phyloP scores from a whole-genome alignment of 2,888 invertebrate species.

The Epirrhoe alternata region DNA sequence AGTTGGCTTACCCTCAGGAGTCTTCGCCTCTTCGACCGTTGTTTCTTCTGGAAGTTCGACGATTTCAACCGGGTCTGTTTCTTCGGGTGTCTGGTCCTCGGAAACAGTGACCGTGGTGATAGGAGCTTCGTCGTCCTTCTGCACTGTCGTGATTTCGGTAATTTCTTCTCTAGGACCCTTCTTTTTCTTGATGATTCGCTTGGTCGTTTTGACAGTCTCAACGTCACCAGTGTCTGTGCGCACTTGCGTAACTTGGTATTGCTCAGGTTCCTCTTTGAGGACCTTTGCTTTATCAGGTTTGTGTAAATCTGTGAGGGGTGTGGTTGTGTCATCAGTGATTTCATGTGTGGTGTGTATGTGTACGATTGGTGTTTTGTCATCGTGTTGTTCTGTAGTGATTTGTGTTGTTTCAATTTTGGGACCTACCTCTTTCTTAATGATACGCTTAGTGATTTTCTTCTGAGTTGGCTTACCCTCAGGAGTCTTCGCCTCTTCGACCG shows the following conservation, averaged over 20 bases:
- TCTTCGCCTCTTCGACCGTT: slow-evolving; percentile 59
- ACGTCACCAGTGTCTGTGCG: slow-evolving; percentile 57
- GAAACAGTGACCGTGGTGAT: slow-evolving; percentile 53
- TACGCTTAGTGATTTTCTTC: no score
- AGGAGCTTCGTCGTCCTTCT: slow-evolving; percentile 35
- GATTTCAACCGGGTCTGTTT: slow-evolving; percentile 40
- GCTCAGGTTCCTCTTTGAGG: no score
- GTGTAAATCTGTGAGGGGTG: slow-evolving; percentile 22
- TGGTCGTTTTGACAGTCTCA: slow-evolving; percentile 23
- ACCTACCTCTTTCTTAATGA: no score
- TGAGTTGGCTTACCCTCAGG: no score
- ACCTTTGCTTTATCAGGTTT: no score
- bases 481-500: not conserved
- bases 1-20: slow-evolving; percentile 47
- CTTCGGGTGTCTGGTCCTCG: slow-evolving; percentile 49
- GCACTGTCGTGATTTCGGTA: slow-evolving; percentile 71
- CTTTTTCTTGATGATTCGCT: slow-evolving; percentile 23
- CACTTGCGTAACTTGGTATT: slow-evolving; percentile 36
- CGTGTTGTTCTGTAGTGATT: no score
- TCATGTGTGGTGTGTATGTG: no score
- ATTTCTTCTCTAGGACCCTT: slow-evolving; percentile 53
- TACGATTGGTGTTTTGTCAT: no score
- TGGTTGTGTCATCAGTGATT: not conserved
- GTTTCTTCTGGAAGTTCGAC: no score
- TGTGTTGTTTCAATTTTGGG: no score